Evolutionary conservation across 2,113 vertebrate genomes (phyloP).

Genomic region (Propithecus coquereli): DNA sequence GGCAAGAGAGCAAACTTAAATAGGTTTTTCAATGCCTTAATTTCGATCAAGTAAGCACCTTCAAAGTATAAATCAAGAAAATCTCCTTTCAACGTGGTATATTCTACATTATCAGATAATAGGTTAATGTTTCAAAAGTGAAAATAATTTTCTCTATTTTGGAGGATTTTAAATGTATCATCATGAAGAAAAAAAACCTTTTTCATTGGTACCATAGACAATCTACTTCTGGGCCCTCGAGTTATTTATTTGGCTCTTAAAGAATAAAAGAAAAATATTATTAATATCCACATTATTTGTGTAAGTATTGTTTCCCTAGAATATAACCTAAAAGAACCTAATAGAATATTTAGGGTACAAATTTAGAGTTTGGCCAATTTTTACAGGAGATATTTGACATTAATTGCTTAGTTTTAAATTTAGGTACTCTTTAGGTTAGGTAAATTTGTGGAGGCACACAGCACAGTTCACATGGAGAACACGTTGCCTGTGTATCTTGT

Average conservation of each 20-base stretch:
- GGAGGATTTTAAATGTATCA: neutral
- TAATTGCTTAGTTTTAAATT: conserved; percentile 27
- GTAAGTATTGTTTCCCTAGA: neutral
- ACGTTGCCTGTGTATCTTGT: neutral
- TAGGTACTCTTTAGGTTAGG: neutral
- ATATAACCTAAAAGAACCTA: neutral
- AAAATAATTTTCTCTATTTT: neutral
- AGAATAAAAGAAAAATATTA: conserved; percentile 9
- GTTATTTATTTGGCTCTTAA: neutral
- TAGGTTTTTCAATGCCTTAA: neutral
- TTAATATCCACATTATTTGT: neutral
- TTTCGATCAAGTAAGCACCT: neutral
- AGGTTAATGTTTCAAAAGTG: neutral
- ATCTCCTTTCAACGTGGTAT: neutral
- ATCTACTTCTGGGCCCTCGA: neutral
- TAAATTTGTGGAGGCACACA: neutral
- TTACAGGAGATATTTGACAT: neutral
- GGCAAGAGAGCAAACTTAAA: neutral
- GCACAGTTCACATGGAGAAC: neutral
- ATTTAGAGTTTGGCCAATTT: neutral
- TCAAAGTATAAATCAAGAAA: neutral
- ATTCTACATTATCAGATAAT: neutral
- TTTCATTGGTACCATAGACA: neutral
- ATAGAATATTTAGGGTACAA: neutral
- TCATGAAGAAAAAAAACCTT: neutral